Evolutionary conservation across 1,140 invertebrate genomes (phyloP).

Genomic region (Diprion similis): DNA sequence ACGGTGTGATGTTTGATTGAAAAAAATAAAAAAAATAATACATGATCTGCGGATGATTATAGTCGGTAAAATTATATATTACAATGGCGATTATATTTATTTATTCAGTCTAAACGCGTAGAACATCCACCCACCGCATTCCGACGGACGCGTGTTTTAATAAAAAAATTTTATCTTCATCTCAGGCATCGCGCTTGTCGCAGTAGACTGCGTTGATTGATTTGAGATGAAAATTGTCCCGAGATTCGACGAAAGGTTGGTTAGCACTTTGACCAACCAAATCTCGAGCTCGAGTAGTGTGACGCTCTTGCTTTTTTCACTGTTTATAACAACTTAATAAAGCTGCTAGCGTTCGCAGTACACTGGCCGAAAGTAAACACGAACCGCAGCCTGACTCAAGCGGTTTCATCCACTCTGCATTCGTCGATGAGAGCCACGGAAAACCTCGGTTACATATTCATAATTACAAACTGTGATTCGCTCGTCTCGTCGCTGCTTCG

Average conservation of each 20-base stretch:
- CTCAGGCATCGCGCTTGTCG: no score
- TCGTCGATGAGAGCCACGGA: neutral
- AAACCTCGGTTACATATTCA: neutral
- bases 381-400: neutral
- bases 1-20: no score
- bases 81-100: no score
- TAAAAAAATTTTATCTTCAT: no score
- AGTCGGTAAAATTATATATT: no score
- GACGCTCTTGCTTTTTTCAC: neutral
- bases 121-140: no score
- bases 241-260: neutral
- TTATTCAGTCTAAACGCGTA: no score
- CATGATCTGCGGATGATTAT: no score
- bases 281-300: neutral
- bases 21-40: no score
- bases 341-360: neutral
- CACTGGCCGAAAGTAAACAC: slow-evolving; percentile 4
- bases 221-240: neutral
- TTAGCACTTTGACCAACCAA: neutral
- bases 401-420: neutral
- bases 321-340: slow-evolving; percentile 5
- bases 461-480: neutral
- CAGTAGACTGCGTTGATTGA: no score
- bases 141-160: no score
- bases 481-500: neutral